Evolutionary conservation across 2,113 vertebrate species (phyloP).

Genomic region (Dryoscopus gambensis): DNA sequence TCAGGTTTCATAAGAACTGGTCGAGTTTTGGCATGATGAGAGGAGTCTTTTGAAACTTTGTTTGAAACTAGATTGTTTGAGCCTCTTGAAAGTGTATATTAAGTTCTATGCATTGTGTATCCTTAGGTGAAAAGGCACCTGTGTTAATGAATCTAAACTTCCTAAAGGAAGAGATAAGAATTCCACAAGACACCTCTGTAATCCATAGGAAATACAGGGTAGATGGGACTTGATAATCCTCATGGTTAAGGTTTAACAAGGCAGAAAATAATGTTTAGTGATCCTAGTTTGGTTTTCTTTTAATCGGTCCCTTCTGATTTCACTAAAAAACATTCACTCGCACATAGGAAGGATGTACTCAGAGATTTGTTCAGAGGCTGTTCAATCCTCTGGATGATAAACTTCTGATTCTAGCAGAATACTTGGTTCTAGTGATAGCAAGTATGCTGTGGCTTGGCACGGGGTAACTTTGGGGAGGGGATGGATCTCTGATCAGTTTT

Average conservation of each 20-base stretch:
- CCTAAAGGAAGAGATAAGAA: not conserved
- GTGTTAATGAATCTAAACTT: not conserved
- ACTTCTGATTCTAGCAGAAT: not conserved
- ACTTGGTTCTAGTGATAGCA: accelerated
- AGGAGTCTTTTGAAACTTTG: not conserved
- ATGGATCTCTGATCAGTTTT: not conserved
- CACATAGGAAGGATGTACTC: not conserved
- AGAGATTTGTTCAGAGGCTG: not conserved
- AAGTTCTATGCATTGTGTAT: accelerated
- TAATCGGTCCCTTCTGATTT: not conserved
- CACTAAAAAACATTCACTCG: not conserved
- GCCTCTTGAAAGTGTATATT: not conserved
- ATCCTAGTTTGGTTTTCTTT: not conserved
- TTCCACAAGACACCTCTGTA: not conserved
- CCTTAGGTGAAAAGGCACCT: not conserved
- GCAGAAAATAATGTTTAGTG: not conserved
- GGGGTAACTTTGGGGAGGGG: not conserved
- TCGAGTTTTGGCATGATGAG: not conserved
- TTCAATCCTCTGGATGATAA: not conserved
- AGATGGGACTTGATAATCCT: not conserved
- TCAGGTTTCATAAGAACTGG: not conserved
- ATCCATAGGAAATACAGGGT: not conserved
- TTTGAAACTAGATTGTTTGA: not conserved
- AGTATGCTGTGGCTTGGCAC: not conserved
- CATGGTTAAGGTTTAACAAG: not conserved